These are phyloP conservation scores for Tetropium fuscum DNA, from an alignment of 2,888 invertebrate genomes.

Conservation along the genomic window DNA sequence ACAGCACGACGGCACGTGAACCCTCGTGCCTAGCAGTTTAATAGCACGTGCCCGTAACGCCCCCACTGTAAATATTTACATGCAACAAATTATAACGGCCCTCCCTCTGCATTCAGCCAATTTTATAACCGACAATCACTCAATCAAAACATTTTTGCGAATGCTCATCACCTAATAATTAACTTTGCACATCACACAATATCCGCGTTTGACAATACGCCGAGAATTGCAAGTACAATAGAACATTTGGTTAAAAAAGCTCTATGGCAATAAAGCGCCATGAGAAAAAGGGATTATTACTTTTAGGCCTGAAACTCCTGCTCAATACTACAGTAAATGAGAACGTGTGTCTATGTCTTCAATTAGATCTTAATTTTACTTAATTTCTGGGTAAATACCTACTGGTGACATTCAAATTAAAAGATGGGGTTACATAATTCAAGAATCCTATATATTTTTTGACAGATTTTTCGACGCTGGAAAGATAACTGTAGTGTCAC, in stretches of 20 bases:
- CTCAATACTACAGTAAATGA: too few relatives aligned
- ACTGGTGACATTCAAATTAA: too few relatives aligned
- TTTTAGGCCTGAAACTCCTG: too few relatives aligned
- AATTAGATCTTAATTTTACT: too few relatives aligned
- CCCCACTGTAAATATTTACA: conserved; percentile 49
- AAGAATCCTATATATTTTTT: too few relatives aligned
- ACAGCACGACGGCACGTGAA: conserved; percentile 20
- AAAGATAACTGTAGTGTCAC: too few relatives aligned
- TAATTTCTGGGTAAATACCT: too few relatives aligned
- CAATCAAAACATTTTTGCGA: conserved; percentile 48
- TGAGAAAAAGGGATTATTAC: too few relatives aligned
- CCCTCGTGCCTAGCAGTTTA: conserved; percentile 16
- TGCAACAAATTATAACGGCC: conserved; percentile 44
- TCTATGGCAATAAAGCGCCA: too few relatives aligned
- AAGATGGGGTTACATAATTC: too few relatives aligned
- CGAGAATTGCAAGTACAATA: neutral
- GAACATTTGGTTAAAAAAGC: neutral
- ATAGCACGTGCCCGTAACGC: conserved; percentile 32
- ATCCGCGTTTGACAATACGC: neutral
- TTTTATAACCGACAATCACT: conserved; percentile 45
- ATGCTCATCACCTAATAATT: conserved; percentile 17
- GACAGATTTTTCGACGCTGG: too few relatives aligned
- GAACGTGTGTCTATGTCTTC: too few relatives aligned
- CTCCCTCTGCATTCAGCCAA: conserved; percentile 47
- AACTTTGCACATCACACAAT: conserved; percentile 7